phyloP scores from a whole-genome alignment of 2,113 vertebrate genomes.

The Bos indicus region DNA sequence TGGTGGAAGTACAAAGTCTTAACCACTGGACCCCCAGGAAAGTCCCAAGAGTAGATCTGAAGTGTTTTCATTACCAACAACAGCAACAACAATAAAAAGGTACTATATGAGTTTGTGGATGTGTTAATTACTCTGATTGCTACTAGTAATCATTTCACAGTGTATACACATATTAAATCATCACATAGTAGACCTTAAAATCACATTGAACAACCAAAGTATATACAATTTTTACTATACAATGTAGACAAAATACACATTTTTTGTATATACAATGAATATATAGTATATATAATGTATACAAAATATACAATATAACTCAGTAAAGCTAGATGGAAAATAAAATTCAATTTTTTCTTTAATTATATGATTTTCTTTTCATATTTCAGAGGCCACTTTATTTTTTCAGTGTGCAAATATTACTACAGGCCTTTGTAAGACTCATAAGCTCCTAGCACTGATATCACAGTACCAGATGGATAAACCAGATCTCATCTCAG shows the following conservation, averaged over 20 bases:
- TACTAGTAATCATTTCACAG: not conserved
- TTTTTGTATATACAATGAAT: not conserved
- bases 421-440: not conserved
- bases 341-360: not conserved
- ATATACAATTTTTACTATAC: not conserved
- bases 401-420: not conserved
- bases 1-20: not conserved
- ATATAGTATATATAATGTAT: not conserved
- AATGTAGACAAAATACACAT: not conserved
- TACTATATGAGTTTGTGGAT: not conserved
- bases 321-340: not conserved
- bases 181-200: not conserved
- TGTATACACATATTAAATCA: not conserved
- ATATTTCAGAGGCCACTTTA: not conserved
- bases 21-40: not conserved
- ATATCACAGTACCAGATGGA: accelerated
- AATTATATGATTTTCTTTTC: not conserved
- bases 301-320: not conserved
- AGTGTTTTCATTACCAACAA: not conserved
- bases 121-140: not conserved
- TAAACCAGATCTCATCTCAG: not conserved
- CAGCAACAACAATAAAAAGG: not conserved
- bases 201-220: not conserved
- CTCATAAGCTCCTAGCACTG: not conserved
- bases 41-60: not conserved